Percentiles rank a stretch among this genome's conserved stretches.
Evolutionary conservation across 2,797 vertebrate species (phyloP).

Genomic region (Halcyon smyrnensis): DNA sequence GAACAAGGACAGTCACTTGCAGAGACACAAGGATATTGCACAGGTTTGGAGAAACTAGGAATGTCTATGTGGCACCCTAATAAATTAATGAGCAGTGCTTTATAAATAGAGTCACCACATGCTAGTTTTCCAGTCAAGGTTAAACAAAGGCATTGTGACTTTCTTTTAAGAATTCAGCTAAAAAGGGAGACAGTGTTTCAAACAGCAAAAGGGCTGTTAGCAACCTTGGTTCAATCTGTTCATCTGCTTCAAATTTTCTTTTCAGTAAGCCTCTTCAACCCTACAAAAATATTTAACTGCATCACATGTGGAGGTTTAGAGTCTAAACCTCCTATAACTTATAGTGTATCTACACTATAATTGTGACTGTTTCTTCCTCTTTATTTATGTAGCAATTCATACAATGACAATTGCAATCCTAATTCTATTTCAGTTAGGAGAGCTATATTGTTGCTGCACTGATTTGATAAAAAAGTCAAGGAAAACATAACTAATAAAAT

Average conservation of each 20-base stretch:
- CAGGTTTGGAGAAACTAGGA: background rate
- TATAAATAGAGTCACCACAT: background rate
- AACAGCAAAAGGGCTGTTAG: background rate
- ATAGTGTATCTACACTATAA: background rate
- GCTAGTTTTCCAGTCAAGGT: constrained; percentile 4
- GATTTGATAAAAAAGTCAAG: background rate
- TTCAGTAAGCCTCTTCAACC: background rate
- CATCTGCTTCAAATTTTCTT: background rate
- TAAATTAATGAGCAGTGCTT: background rate
- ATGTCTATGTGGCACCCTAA: background rate
- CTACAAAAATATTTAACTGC: background rate
- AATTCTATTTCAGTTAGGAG: background rate
- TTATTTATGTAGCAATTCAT: background rate
- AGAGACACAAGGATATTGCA: background rate
- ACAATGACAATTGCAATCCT: background rate
- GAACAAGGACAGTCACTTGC: background rate
- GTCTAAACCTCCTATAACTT: background rate
- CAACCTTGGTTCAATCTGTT: background rate
- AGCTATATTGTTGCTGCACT: background rate
- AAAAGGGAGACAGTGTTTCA: background rate
- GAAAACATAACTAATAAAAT: background rate
- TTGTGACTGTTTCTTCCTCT: background rate
- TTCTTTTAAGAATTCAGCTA: background rate
- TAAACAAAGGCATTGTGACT: background rate
- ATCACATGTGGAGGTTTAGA: background rate